Base-by-base conservation (phyloP, 2,888 invertebrate species). In the Ornithoptera alexandrae region DNA sequence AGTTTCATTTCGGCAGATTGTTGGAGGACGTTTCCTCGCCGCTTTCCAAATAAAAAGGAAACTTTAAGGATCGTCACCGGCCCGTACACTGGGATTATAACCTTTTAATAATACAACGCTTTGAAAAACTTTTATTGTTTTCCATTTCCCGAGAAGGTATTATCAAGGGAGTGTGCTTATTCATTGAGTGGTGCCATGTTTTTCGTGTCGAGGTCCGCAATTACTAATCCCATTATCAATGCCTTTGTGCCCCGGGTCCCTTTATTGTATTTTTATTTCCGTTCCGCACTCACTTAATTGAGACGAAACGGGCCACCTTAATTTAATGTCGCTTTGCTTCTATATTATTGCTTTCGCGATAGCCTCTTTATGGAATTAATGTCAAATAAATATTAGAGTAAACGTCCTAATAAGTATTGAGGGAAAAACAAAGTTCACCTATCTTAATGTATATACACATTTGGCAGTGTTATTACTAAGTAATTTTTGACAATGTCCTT, bases 111-210 rank as follows among this genome's bases (percentile, higher is more conserved):
- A 88, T 81, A 85, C 85, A 83, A 79, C 82, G 85, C 81, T 81
- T 78, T 77, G 79, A 79, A 77, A 83, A 90, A 88, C 84, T 90
- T 89, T 88, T 88, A 89, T 90, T 89, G 88, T 90, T 85, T 86
- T 81, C 81, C 79, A 81, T 79, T 83, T 84, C 79, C 80, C 79
- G 77, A 79, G 56, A 39, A 57, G 20, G 83, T 84, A 85, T 87
- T 86, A 87, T 86, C 83, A 86, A 85, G 84, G 84, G 84, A 81
- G 64, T 77, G 79, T 80, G 81, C 85, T 87, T 86, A 86, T 85
- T 88, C 84, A 89, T 86, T 85, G 85, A 87, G 84, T 82, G 83
- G 86, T 84, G 85, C 83, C 80, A 78, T 61, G 20, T 77, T 81
- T 83, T 81, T 78, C 84, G 79, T 82, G 83, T 82, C 78, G 76